Evolutionary conservation across 1,140 invertebrate genomes (phyloP).

Genomic region (Whitmania pigra): DNA sequence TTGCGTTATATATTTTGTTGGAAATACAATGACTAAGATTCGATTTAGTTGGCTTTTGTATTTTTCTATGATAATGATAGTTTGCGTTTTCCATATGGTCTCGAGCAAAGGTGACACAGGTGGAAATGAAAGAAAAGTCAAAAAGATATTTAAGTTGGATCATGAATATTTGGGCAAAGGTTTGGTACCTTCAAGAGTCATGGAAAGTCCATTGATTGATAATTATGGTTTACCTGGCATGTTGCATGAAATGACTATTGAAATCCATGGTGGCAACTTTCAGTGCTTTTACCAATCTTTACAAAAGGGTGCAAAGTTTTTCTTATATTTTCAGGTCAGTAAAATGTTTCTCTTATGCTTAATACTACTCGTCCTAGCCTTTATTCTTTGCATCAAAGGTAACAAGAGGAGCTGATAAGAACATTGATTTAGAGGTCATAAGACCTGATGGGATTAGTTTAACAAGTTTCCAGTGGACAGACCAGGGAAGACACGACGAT

Average conservation of each 20-base stretch:
- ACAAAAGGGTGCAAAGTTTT: constrained; percentile 7
- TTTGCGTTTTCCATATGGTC: no score
- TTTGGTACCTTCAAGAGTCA: neutral
- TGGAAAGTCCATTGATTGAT: neutral
- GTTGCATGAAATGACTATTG: constrained; percentile 12
- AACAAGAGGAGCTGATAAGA: constrained; percentile 4
- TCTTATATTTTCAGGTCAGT: constrained; percentile 9
- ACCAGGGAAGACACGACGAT: constrained; percentile 3
- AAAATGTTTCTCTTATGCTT: neutral
- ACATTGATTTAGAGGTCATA: constrained; percentile 13
- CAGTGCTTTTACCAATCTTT: constrained; percentile 11
- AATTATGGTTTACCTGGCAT: constrained; percentile 2
- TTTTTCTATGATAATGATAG: no score
- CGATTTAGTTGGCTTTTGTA: no score
- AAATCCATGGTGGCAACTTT: neutral
- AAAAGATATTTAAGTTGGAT: neutral
- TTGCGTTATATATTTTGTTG: no score
- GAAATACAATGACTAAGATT: no score
- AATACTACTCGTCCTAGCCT: neutral
- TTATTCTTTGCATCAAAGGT: constrained; percentile 9
- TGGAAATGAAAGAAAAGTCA: no score
- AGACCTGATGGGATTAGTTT: neutral
- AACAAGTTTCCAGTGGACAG: constrained; percentile 13
- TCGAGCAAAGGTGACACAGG: no score
- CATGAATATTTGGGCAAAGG: neutral